A percentile compares a stretch with the other conserved stretches of the same genome.
These are phyloP conservation scores for Platerodrilus igneus DNA, from an alignment of 2,888 invertebrate genomes.

Conservation along the genomic window DNA sequence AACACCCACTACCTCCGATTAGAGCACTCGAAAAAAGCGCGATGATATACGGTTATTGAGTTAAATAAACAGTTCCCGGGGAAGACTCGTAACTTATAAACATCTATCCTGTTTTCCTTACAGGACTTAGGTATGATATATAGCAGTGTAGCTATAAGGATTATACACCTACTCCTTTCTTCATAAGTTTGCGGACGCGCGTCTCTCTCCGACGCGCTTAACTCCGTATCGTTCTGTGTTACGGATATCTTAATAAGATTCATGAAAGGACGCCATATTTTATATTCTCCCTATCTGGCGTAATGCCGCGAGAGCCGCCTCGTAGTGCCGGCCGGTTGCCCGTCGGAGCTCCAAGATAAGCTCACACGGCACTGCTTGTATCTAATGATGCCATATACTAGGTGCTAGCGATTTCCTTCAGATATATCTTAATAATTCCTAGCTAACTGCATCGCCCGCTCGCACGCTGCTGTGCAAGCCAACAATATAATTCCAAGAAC, in stretches of 20 bases:
- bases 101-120: conserved; percentile 52
- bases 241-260: conserved; percentile 77
- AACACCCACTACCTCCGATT: conserved; percentile 1
- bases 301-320: conserved; percentile 44
- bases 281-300: conserved; percentile 59
- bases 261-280: conserved; percentile 80
- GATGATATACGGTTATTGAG: conserved; percentile 50
- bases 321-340: conserved; percentile 31
- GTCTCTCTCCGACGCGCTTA: conserved; percentile 40
- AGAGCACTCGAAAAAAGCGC: conserved; percentile 18
- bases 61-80: conserved; percentile 48
- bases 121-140: conserved; percentile 50
- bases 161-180: conserved; percentile 54
- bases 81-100: conserved; percentile 49
- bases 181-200: conserved; percentile 49
- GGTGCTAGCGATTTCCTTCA: conserved; percentile 48
- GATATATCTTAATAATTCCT: conserved; percentile 54
- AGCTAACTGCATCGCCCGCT: conserved; percentile 47
- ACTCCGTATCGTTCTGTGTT: conserved; percentile 53
- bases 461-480: conserved; percentile 48
- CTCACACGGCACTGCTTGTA: conserved; percentile 37
- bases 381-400: conserved; percentile 45
- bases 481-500: conserved; percentile 62
- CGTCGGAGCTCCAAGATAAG: conserved; percentile 25
- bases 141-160: conserved; percentile 51